Evolutionary conservation across 2,797 vertebrate species (phyloP).

Genomic region (Eremophila alpestris): DNA sequence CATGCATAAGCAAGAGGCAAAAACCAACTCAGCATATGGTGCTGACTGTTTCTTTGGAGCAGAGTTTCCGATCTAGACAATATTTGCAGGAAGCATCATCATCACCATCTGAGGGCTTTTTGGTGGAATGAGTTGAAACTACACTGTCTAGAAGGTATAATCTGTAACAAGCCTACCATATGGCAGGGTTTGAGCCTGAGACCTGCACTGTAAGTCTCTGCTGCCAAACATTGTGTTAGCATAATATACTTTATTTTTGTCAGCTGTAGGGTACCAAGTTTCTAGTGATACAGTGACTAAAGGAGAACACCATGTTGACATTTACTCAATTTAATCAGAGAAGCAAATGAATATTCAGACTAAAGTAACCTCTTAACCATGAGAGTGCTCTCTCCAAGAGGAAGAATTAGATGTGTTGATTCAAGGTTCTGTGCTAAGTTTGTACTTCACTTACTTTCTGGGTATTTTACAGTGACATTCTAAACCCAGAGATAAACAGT

Average conservation of each 20-base stretch:
- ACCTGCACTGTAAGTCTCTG: not conserved
- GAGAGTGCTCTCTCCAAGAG: not conserved
- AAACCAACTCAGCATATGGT: not conserved
- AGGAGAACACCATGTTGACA: not conserved
- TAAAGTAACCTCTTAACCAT: not conserved
- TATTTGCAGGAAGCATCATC: not conserved
- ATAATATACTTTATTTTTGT: not conserved
- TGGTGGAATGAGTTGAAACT: not conserved
- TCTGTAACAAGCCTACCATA: not conserved
- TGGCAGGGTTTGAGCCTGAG: not conserved
- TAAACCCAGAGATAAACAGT: not conserved
- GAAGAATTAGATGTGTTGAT: not conserved
- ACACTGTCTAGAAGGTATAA: not conserved
- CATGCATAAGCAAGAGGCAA: not conserved
- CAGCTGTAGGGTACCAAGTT: not conserved
- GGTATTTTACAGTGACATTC: not conserved
- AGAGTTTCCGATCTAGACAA: not conserved
- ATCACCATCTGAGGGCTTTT: not conserved
- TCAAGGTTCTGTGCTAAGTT: not conserved
- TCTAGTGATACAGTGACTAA: not conserved
- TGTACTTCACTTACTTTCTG: not conserved
- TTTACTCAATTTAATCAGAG: not conserved
- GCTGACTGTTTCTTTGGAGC: not conserved
- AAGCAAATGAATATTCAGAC: not conserved
- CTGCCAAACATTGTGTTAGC: not conserved